Evolutionary conservation across 1,140 invertebrate genomes (phyloP).

Genomic region (Oppia nitens): DNA sequence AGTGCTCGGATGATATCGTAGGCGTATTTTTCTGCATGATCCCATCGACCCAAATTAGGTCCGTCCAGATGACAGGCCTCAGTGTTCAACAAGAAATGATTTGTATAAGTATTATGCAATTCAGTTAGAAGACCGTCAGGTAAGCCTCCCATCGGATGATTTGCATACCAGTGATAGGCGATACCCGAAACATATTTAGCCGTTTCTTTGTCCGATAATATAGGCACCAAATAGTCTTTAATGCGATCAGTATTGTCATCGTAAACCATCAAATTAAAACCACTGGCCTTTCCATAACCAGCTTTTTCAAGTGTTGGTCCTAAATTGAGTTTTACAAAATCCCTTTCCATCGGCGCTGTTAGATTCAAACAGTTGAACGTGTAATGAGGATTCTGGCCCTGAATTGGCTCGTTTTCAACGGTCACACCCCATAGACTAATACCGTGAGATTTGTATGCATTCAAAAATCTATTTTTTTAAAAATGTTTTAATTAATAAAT

Average conservation of each 20-base stretch:
- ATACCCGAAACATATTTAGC: constrained; percentile 11
- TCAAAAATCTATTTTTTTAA: too few species aligned
- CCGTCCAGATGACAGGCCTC: background rate
- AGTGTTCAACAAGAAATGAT: constrained; percentile 54
- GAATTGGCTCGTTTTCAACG: constrained; percentile 34
- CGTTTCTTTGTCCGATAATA: constrained; percentile 13
- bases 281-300: constrained; percentile 16
- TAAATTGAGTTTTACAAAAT: constrained; percentile 27
- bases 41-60: background rate
- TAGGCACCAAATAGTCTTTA: constrained; percentile 13
- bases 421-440: constrained; percentile 31
- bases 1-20: constrained; percentile 11
- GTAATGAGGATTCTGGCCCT: constrained; percentile 26
- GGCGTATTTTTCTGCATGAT: constrained; percentile 6
- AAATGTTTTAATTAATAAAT: too few species aligned
- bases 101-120: constrained; percentile 30
- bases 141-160: constrained; percentile 29
- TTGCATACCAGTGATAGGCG: constrained; percentile 52
- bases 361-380: constrained; percentile 33
- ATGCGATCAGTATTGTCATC: too few species aligned
- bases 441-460: constrained; percentile 11
- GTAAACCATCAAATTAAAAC: too few species aligned
- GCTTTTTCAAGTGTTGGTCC: constrained; percentile 24
- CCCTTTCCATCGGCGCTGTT: constrained; percentile 26
- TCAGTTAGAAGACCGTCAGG: background rate